Evolutionary conservation across 2,888 invertebrate species (phyloP), one percentile per base, ranked within the genome.

Genomic region (Archips xylosteana): DNA sequence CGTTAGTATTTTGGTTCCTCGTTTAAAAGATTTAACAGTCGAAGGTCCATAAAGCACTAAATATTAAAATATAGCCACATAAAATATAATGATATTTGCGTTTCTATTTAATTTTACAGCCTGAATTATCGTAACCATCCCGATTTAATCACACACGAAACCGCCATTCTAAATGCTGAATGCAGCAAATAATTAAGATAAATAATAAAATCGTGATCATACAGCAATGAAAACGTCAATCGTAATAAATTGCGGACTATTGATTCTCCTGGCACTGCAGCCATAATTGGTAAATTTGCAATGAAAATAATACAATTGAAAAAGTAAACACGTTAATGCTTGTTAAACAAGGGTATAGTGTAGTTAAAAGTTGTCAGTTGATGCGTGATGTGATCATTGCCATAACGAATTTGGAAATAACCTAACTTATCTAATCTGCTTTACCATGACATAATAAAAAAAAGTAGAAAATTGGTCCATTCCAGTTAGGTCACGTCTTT

Each of bases 291-390:
- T 70, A 71, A 77, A 72, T 75, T 69, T 75, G 75, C 77, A 78
- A 80, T 78, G 76, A 76, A 54, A 15, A 66, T 68, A 73, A 71
- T 71, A 75, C 75, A 76, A 76, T 71, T 68, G 75, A 71, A 68
- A 71, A 73, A 76, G 76, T 74, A 76, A 74, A 65, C 51, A 59
- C 54, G 51, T 57, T 42, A 68, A 72, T 60, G 79, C 74, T 67
- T 54, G 8, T 76, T 70, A 71, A 79, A 79, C 77, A 83, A 81
- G 81, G 83, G 77, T 79, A 77, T 70, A 70, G 63, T 79, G 77
- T 70, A 70, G 63, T 76, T 75, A 75, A 78, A 78, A 77, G 75
- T 12, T 42, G 75, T 51, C 70, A 45, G 39, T 77, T 78, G 76
- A 75, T 47, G 9, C 13, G 77, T 59, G 54, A 70, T 36, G 49